Evolutionary conservation across 2,888 invertebrate species (phyloP), one percentile per base, ranked within the genome.

Genomic region (Harpagoxenus sublaevis): DNA sequence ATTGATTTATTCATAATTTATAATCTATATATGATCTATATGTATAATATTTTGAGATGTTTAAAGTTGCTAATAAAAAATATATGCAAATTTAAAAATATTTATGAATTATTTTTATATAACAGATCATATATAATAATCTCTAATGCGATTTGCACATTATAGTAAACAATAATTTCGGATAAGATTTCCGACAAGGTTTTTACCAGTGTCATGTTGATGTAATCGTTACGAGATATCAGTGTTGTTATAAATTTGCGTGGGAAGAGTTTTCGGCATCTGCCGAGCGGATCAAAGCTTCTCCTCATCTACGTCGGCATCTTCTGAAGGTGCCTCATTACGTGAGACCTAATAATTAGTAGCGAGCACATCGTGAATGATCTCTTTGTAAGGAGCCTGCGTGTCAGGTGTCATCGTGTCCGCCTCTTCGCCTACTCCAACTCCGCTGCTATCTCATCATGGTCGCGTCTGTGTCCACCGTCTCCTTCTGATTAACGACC

Each of bases 401-500:
- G 87, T 84, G 87, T 87, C 87, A 87, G 83, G 82, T 87, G 85
- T 84, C 85, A 77, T 66, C 74, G 74, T 70, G 70, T 68, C 74
- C 83, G 79, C 79, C 78, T 84, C 55, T 57, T 55, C 70, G 70
- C 48, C 62, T 63, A 75, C 66, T 55, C 53, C 57, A 57, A 42
- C 9, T 55, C 15, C 51, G 15, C 23, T 62, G 79, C 79, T 71
- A 73, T 81, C 79, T 81, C 79, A 81, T 81, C 73, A 57, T 12
- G 60, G 71, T 31, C 42, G 77, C 39, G 28, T 77, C 71, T 60
- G 57, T 60, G 83, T 83, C 73, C 85, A 48, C 73, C 74, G 83
- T 83, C 83, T 71, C 57, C 65, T 74, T 74, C 84, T 86, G 92
- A 91, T 91, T 86, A 84, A 85, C 85, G 85, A 87, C 86, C 88